phyloP scores from a whole-genome alignment of 2,888 invertebrate genomes.

The Odiellus spinosus region DNA sequence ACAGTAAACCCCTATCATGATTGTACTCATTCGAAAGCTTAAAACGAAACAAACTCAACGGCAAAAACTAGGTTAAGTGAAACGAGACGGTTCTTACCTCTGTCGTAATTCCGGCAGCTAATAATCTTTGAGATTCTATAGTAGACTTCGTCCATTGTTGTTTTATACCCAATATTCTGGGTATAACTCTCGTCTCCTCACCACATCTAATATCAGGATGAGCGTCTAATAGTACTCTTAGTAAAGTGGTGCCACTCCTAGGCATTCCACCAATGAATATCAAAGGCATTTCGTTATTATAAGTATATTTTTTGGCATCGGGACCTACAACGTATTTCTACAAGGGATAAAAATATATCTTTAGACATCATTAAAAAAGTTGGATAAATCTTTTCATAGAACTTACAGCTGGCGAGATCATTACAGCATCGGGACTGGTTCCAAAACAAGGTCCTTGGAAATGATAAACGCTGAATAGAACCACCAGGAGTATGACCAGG shows the following conservation, averaged over 20 bases:
- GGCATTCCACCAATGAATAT: slow-evolving; percentile 97
- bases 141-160: slow-evolving; percentile 90
- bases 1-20: too few relatives aligned
- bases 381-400: too few relatives aligned
- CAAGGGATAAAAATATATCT: neutral
- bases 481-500: too few relatives aligned
- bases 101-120: slow-evolving; percentile 85
- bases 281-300: slow-evolving; percentile 76
- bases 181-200: slow-evolving; percentile 92
- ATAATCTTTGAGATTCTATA: slow-evolving; percentile 72
- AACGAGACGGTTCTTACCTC: slow-evolving; percentile 47
- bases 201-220: slow-evolving; percentile 94
- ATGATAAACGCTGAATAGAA: too few relatives aligned
- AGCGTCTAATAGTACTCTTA: slow-evolving; percentile 95
- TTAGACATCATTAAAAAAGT: too few relatives aligned
- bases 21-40: too few relatives aligned
- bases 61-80: too few relatives aligned
- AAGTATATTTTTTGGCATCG: slow-evolving; percentile 27
- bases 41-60: too few relatives aligned
- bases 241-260: slow-evolving; percentile 88
- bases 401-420: too few relatives aligned
- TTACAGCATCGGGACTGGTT: too few relatives aligned
- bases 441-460: too few relatives aligned
- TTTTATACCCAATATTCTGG: slow-evolving; percentile 83
- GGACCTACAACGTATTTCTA: slow-evolving; percentile 15